phyloP scores from a whole-genome alignment of 2,113 vertebrate species.

The Vireo altiloquus region DNA sequence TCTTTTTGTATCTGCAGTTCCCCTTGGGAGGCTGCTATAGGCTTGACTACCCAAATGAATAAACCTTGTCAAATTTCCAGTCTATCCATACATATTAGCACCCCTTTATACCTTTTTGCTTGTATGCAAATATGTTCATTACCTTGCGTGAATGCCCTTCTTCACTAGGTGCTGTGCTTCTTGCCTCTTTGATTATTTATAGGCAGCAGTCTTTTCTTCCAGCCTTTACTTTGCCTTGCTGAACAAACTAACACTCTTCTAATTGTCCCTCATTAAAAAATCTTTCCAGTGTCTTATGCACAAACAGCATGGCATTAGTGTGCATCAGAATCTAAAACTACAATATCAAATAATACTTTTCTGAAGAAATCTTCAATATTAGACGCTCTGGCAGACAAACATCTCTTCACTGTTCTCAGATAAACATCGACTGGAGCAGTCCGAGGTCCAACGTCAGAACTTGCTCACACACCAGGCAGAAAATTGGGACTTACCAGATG shows the following conservation, averaged over 20 bases:
- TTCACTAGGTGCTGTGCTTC: not conserved
- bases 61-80: not conserved
- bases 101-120: not conserved
- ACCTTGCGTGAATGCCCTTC: not conserved
- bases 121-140: not conserved
- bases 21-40: not conserved
- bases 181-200: not conserved
- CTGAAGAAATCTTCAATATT: not conserved
- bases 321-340: not conserved
- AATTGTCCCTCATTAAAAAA: not conserved
- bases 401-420: not conserved
- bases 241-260: not conserved
- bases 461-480: not conserved
- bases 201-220: not conserved
- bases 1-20: not conserved
- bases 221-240: not conserved
- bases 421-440: not conserved
- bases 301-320: not conserved
- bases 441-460: accelerated
- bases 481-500: not conserved
- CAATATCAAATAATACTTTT: not conserved
- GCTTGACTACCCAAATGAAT: not conserved
- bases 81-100: not conserved
- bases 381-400: not conserved
- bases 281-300: not conserved